A percentile compares a stretch with the other conserved stretches of the same genome.
phyloP scores from a whole-genome alignment of 30 jellyfish, hydroid and myxozoan genomes.

The Nemopilema nomurai region DNA sequence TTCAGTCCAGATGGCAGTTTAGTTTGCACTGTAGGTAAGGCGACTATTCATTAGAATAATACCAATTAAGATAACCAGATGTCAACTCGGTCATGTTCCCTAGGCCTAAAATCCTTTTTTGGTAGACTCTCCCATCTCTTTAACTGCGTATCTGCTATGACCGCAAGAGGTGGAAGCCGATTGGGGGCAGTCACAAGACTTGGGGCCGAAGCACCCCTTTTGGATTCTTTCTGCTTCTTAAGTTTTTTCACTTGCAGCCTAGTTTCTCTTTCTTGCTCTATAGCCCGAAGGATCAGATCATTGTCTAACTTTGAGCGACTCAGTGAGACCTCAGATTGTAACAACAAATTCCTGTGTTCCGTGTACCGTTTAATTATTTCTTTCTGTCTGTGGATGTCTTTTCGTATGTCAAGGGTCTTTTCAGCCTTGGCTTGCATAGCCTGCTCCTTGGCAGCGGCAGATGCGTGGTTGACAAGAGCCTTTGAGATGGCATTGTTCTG shows the following conservation, averaged over 20 bases:
- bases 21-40: no score
- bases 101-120: conserved; percentile 25
- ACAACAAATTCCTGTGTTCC: conserved; percentile 44
- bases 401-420: not conserved
- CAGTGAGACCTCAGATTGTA: conserved; percentile 55
- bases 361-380: conserved; percentile 40
- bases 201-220: not conserved
- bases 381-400: conserved; percentile 39
- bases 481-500: conserved; percentile 58
- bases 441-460: conserved; percentile 2
- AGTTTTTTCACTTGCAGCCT: conserved; percentile 21
- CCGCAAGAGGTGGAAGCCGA: conserved; percentile 61
- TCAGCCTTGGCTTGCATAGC: conserved; percentile 11
- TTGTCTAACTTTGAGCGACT: conserved; percentile 45
- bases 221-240: not conserved
- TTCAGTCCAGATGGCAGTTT: no score
- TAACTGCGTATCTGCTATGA: conserved; percentile 51
- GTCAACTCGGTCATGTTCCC: conserved; percentile 60
- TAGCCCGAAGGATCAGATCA: conserved; percentile 13
- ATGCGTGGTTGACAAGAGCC: conserved; percentile 59
- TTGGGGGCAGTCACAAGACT: conserved; percentile 46
- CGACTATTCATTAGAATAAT: not conserved
- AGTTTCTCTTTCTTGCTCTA: conserved; percentile 35
- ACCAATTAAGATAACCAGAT: conserved; percentile 19
- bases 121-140: conserved; percentile 48